A percentile compares a stretch with the other conserved stretches of the same genome.
Conservation (phyloP, 2,113 vertebrate species). For the Gymnogyps californianus region DNA sequence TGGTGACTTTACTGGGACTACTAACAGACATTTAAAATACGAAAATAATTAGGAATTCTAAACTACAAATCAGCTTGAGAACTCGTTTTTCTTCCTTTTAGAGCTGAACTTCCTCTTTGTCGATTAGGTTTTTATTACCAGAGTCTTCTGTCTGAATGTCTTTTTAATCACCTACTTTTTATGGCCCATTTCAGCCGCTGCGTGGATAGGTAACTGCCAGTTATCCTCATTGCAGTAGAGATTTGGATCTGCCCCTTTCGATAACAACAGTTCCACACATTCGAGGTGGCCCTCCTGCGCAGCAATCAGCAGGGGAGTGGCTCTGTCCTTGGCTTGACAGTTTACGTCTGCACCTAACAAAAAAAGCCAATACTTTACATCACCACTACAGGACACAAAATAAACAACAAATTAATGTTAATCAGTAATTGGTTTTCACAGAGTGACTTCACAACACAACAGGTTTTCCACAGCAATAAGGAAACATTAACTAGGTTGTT, state of each 20-base stretch:
- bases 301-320: conserved; percentile 91
- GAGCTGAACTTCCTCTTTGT: not conserved
- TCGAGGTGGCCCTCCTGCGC: conserved; percentile 87
- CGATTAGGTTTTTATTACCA: not conserved
- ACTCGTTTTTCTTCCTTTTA: not conserved
- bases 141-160: not conserved
- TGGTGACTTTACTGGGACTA: not conserved
- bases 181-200: conserved; percentile 88
- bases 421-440: not conserved
- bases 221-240: conserved; percentile 83
- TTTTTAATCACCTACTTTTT: conserved; percentile 73
- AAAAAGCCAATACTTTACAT: not conserved
- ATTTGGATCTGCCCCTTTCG: conserved; percentile 83
- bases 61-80: not conserved
- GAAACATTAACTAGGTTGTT: not conserved
- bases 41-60: not conserved
- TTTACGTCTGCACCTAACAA: conserved; percentile 84
- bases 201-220: conserved; percentile 91
- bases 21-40: not conserved
- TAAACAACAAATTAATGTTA: not conserved
- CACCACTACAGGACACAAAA: not conserved
- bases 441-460: not conserved
- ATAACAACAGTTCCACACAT: conserved; percentile 81
- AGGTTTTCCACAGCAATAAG: not conserved
- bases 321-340: conserved; percentile 85